A percentile compares a stretch with the other conserved stretches of the same genome.
These are phyloP conservation scores for Pseudopleuronectes americanus DNA, from an alignment of 2,797 vertebrate genomes.

Conservation along the genomic window DNA sequence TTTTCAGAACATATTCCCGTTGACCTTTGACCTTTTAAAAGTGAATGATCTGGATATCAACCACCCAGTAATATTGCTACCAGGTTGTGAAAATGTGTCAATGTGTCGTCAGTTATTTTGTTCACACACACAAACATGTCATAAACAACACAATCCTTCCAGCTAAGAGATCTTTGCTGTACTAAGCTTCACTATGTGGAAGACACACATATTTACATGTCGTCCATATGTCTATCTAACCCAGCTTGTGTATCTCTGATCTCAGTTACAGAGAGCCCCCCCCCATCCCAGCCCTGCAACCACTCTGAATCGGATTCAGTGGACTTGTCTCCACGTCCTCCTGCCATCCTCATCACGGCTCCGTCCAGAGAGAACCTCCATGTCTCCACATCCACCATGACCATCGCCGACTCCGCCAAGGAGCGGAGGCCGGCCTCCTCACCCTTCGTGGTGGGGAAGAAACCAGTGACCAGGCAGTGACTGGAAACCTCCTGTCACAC, in stretches of 20 bases:
- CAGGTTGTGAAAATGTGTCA: too few species aligned
- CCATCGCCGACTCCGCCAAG: constrained; percentile 71
- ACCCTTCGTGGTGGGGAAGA: constrained; percentile 74
- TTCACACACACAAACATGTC: too few species aligned
- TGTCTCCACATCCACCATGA: constrained; percentile 25
- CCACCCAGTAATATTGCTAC: too few species aligned
- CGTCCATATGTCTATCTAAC: too few species aligned
- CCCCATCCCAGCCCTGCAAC: constrained; percentile 17
- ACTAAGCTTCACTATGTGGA: too few species aligned
- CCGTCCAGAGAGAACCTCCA: constrained; percentile 82
- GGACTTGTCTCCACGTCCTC: constrained; percentile 13
- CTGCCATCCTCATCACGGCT: constrained; percentile 81
- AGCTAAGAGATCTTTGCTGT: too few species aligned
- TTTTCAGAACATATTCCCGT: too few species aligned
- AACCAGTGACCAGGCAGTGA: constrained; percentile 27
- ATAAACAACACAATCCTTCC: too few species aligned
- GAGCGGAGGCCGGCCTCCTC: constrained; percentile 64
- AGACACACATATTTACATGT: neutral
- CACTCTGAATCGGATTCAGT: constrained; percentile 32
- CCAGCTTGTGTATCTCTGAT: neutral
- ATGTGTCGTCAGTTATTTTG: too few species aligned
- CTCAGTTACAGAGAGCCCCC: constrained; percentile 36
- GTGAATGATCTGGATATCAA: too few species aligned
- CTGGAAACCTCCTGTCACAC: neutral
- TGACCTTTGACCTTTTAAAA: too few species aligned